These are phyloP conservation scores for Rutpela maculata DNA, from an alignment of 2,888 invertebrate species.

Conservation along the genomic window DNA sequence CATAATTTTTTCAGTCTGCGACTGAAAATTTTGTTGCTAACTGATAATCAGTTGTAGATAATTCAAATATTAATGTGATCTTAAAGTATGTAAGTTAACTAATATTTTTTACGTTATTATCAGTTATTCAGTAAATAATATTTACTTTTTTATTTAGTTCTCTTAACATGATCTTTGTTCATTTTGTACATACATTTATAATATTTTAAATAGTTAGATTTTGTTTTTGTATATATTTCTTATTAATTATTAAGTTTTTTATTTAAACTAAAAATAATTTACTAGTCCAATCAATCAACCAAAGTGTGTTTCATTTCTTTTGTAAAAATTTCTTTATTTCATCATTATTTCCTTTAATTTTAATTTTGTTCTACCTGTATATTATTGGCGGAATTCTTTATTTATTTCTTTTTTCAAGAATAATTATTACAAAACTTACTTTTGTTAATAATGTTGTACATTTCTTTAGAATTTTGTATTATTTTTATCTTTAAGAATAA, in stretches of 20 bases:
- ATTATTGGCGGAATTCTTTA: constrained; percentile 48
- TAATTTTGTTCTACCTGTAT: constrained; percentile 52
- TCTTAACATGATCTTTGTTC: constrained; percentile 36
- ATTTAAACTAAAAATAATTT: constrained; percentile 60
- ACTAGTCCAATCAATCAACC: constrained; percentile 74
- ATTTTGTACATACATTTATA: constrained; percentile 34
- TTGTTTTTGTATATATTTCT: constrained; percentile 52
- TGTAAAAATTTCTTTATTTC: constrained; percentile 55
- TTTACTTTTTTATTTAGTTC: constrained; percentile 49
- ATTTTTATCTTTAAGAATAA: constrained; percentile 60
- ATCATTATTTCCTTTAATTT: constrained; percentile 54
- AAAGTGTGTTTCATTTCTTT: constrained; percentile 68
- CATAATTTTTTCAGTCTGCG: constrained; percentile 40
- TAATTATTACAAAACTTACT: constrained; percentile 46
- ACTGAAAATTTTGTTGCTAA: constrained; percentile 59
- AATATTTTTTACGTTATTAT: constrained; percentile 39
- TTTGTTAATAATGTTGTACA: constrained; percentile 59
- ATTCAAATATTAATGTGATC: constrained; percentile 65
- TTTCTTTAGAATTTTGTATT: constrained; percentile 56
- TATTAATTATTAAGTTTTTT: constrained; percentile 57
- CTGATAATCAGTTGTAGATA: constrained; percentile 68
- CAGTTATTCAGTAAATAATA: constrained; percentile 44
- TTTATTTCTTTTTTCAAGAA: constrained; percentile 46
- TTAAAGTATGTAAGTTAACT: constrained; percentile 51
- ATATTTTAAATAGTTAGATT: constrained; percentile 41